Evolutionary conservation across 2,888 invertebrate genomes (phyloP).

Genomic region (Melangyna quadrimaculata): DNA sequence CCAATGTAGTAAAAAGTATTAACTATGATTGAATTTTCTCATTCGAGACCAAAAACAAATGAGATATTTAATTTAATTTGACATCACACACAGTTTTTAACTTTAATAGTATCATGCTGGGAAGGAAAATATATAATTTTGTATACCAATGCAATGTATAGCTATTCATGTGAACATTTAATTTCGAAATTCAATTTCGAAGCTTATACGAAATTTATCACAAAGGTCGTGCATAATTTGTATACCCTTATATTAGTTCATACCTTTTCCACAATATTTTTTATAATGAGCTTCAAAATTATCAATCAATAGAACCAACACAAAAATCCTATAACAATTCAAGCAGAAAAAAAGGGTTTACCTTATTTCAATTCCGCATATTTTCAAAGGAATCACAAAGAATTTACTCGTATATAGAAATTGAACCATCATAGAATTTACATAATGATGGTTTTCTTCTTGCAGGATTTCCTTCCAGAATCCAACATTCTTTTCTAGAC

Average conservation of each 20-base stretch:
- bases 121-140: no score
- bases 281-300: neutral
- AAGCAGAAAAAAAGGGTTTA: neutral
- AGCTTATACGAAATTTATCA: neutral
- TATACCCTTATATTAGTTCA: neutral
- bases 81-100: no score
- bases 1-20: no score
- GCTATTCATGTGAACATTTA: no score
- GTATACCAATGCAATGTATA: no score
- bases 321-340: neutral
- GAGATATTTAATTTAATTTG: no score
- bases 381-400: neutral
- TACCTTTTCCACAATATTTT: neutral
- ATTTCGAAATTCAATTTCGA: neutral
- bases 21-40: no score
- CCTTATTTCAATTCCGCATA: neutral
- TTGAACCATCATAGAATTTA: neutral
- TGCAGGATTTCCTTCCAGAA: neutral
- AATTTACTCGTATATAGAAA: neutral
- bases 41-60: no score
- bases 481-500: neutral
- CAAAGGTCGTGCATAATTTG: neutral
- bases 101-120: no score
- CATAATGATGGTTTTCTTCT: neutral
- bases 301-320: neutral